phyloP scores from a whole-genome alignment of 1,140 invertebrate species.

The Eupristina koningsbergeri region DNA sequence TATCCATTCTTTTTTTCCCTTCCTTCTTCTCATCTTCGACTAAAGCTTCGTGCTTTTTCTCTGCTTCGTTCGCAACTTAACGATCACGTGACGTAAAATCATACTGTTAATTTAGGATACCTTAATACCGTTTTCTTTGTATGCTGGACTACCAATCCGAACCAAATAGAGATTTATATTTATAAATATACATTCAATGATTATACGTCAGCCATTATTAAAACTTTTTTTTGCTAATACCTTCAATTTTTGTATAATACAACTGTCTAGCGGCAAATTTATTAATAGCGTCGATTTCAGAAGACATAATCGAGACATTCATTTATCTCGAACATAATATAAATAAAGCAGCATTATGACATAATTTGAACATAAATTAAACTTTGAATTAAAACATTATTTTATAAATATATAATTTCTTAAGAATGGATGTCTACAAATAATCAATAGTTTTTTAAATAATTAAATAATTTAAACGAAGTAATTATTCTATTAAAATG shows the following conservation, averaged over 20 bases:
- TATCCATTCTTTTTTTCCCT: background rate
- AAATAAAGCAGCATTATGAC: too few relatives aligned
- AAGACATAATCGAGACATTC: too few relatives aligned
- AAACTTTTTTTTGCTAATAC: background rate
- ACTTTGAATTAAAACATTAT: too few relatives aligned
- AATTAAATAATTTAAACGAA: too few relatives aligned
- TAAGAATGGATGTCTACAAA: too few relatives aligned
- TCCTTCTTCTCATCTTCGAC: background rate
- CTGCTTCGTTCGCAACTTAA: background rate
- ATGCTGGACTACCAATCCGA: background rate
- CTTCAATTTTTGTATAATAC: background rate
- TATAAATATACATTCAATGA: background rate
- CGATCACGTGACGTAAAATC: conserved; percentile 30
- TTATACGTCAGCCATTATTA: background rate
- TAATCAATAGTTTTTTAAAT: too few relatives aligned
- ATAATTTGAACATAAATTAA: too few relatives aligned
- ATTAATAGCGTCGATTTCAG: too few relatives aligned
- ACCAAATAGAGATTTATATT: conserved; percentile 9
- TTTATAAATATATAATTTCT: too few relatives aligned
- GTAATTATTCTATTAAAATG: too few relatives aligned
- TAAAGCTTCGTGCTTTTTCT: background rate
- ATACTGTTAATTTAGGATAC: background rate
- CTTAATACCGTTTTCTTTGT: conserved; percentile 23
- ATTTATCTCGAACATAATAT: too few relatives aligned
- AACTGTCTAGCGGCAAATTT: background rate